Percentiles rank a stretch among this genome's conserved stretches.
Evolutionary conservation across 2,888 invertebrate genomes (phyloP).

Genomic region (Fragum fragum): DNA sequence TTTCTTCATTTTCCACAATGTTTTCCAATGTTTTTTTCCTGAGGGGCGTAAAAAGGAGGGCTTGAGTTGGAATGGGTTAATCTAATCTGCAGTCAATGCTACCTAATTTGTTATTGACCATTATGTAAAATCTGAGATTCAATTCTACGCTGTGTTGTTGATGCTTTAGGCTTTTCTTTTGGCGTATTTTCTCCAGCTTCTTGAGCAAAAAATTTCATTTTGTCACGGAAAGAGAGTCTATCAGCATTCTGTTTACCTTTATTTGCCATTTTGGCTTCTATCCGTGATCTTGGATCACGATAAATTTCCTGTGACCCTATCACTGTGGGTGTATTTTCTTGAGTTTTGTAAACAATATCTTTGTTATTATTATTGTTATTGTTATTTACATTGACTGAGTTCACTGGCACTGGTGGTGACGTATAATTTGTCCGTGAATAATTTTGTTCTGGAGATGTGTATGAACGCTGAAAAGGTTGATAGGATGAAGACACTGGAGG

Average conservation of each 20-base stretch:
- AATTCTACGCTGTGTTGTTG: conserved; percentile 92
- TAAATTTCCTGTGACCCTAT: conserved; percentile 99
- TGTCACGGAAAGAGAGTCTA: conserved; percentile 98
- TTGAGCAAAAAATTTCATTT: conserved; percentile 99
- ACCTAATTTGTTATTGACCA: conserved; percentile 72
- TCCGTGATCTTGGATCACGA: conserved; percentile 95
- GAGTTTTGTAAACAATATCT: conserved; percentile 71
- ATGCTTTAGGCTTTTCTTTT: conserved; percentile 98
- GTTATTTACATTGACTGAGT: conserved; percentile 59
- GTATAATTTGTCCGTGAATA: conserved; percentile 74
- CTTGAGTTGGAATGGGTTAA: too few relatives aligned
- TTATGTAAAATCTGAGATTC: conserved; percentile 82
- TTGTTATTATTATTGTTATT: conserved; percentile 48
- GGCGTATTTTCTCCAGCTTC: conserved; percentile 98
- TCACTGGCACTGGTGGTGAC: conserved; percentile 65
- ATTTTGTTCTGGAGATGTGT: conserved; percentile 83
- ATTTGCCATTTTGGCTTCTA: conserved; percentile 91
- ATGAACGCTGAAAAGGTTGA: conserved; percentile 69
- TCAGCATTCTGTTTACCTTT: conserved; percentile 88
- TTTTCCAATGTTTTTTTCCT: too few relatives aligned
- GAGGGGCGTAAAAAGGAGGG: too few relatives aligned
- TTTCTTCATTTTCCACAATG: too few relatives aligned
- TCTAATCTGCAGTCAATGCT: too few relatives aligned
- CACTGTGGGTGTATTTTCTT: conserved; percentile 95
- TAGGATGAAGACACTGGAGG: conserved; percentile 68